Base-by-base conservation (phyloP, 1,140 invertebrate species). In the Triops longicaudatus region DNA sequence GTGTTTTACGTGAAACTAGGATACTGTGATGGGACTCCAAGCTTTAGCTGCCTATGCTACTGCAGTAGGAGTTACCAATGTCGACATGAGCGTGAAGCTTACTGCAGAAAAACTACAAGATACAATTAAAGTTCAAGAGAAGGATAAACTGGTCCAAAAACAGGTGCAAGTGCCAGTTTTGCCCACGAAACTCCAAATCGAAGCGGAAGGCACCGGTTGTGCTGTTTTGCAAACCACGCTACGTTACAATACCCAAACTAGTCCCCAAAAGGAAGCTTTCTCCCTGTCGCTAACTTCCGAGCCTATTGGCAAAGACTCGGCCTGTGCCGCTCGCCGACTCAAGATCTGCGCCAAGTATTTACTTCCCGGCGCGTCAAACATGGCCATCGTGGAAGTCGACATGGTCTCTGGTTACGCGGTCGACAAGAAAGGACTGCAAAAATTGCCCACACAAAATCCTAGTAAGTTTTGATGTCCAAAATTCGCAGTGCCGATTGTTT, bases 21-120 rank as follows among this genome's bases (percentile, higher is more conserved):
- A 91, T 79, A 91, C 90, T 0, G 86, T 89, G 1, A 83, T 91
- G 0, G 91, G 88, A 5, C 81, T 92, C n/a, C 87, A 90, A 78
- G 50, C 90, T 0, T 81, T 92, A 1, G 86, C 88, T 1, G 86
- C 87, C 78, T 89, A 90, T 75, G 88, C 89, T 1, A 81, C 80
- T 0, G 80, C 82, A 0, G 83, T 85, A 78, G 81, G 82, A 1
- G 80, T 78, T 4, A 82, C 83, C 17, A 78, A 82, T 0, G 83
- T 83, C 1, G 83, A 87, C 76, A 80, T 87, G 3, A 83, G 81
- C 6, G 80, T 87, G 6, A 79, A 83, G 3, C 78, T 86, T 4
- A 84, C 84, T 1, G 83, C 83, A 4, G 80, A 80, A 4, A 83
- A 83, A 7, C 22, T 44, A 14, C 72, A 78, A 4, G 82, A 86